phyloP scores from a whole-genome alignment of 1,140 invertebrate genomes.

The Drosophila busckii region DNA sequence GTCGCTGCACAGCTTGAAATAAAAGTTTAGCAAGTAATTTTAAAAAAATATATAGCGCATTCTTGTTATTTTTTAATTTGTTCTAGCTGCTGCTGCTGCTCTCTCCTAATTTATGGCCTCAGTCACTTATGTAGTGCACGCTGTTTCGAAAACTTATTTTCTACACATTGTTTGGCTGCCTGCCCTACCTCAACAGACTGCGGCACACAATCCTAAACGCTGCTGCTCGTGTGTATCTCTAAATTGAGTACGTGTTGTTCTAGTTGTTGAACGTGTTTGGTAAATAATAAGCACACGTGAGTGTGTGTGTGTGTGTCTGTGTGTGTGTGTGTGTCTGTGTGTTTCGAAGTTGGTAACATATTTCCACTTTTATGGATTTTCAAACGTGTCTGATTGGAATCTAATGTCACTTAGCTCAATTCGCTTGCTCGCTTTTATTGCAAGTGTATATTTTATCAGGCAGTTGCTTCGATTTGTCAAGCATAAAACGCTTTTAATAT shows the following conservation, averaged over 20 bases:
- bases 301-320: not conserved
- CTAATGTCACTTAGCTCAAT: slow-evolving; percentile 57
- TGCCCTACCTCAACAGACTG: too few species aligned
- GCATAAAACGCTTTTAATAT: too few species aligned
- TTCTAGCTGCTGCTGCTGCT: not conserved
- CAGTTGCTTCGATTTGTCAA: too few species aligned
- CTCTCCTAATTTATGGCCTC: slow-evolving; percentile 48
- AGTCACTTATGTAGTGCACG: slow-evolving; percentile 7
- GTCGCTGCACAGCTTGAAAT: not conserved
- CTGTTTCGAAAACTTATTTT: too few species aligned
- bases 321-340: slow-evolving; percentile 7
- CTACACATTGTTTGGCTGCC: too few species aligned
- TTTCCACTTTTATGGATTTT: slow-evolving; percentile 70
- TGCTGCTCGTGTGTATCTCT: slow-evolving; percentile 48
- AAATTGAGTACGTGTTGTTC: slow-evolving; percentile 74
- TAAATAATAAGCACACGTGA: slow-evolving; percentile 58
- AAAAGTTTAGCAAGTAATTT: slow-evolving; percentile 12
- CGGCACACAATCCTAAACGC: too few species aligned
- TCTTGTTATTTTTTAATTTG: slow-evolving; percentile 38
- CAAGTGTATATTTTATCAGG: slow-evolving; percentile 10
- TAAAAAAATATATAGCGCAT: too few species aligned
- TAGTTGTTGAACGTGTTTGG: slow-evolving; percentile 63
- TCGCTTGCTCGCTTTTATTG: slow-evolving; percentile 62
- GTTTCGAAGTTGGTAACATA: slow-evolving; percentile 52
- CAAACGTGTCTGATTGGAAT: slow-evolving; percentile 67